These are phyloP conservation scores for Gobiocypris rarus DNA, from an alignment of 2,113 vertebrate species.

Conservation along the genomic window DNA sequence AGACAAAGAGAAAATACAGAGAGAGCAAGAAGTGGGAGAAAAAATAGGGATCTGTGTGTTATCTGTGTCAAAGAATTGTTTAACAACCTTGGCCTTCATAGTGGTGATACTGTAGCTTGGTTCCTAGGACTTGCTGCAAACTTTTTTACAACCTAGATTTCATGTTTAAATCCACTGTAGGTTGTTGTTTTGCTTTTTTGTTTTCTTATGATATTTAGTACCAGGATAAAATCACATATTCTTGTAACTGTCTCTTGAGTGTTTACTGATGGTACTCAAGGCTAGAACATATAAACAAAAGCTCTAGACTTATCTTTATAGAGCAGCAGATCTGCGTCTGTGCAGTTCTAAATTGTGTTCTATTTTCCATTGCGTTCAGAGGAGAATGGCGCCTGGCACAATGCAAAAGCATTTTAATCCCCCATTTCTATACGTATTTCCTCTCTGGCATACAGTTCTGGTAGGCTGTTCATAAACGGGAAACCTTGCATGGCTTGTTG, in stretches of 20 bases:
- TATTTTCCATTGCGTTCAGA: neutral
- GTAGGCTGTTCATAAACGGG: neutral
- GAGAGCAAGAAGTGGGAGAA: neutral
- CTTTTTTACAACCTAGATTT: conserved; percentile 6
- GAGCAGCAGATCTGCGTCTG: neutral
- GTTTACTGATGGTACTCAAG: neutral
- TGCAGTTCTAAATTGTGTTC: neutral
- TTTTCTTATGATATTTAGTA: neutral
- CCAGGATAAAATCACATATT: neutral
- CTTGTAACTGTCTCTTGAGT: neutral
- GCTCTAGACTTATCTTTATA: neutral
- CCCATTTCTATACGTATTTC: neutral
- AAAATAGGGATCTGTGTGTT: neutral
- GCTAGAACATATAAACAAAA: conserved; percentile 19
- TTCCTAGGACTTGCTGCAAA: conserved; percentile 4
- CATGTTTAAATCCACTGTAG: neutral
- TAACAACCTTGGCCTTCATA: conserved; percentile 33
- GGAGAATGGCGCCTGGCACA: neutral
- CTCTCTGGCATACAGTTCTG: neutral
- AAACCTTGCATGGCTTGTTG: conserved; percentile 36
- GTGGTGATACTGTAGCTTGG: neutral
- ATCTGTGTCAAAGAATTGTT: conserved; percentile 27
- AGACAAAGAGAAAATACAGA: conserved; percentile 4
- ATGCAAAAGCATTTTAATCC: conserved; percentile 5
- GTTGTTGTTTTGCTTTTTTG: too few relatives aligned